These are phyloP conservation scores for Polyploca ridens DNA, from an alignment of 2,888 invertebrate species.

Conservation along the genomic window DNA sequence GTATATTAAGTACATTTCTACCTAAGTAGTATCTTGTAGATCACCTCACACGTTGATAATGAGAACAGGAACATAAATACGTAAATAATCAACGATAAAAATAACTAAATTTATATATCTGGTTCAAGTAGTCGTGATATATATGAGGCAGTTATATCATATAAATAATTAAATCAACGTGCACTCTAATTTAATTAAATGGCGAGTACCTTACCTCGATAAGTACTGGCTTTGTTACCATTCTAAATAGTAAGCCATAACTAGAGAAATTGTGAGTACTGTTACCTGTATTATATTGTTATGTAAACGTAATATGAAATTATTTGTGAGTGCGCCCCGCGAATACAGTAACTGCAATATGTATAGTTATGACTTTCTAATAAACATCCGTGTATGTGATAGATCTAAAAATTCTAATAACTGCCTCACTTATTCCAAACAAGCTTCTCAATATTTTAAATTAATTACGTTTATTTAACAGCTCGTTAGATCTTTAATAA, in stretches of 20 bases:
- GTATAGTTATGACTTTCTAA: neutral
- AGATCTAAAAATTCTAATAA: neutral
- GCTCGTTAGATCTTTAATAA: neutral
- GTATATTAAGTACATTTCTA: conserved; percentile 72
- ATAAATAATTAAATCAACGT: too few relatives aligned
- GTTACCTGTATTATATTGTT: neutral
- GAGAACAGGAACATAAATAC: conserved; percentile 47
- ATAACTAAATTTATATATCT: neutral
- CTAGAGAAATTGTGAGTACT: neutral
- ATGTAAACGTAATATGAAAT: neutral
- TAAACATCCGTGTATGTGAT: neutral
- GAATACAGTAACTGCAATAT: neutral
- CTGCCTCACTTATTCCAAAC: neutral
- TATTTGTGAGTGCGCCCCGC: neutral
- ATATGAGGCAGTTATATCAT: neutral
- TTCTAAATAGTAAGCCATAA: neutral
- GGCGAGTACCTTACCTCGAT: neutral
- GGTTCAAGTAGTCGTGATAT: neutral
- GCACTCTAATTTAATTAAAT: neutral
- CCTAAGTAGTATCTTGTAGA: conserved; percentile 73
- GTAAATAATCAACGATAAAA: conserved; percentile 29
- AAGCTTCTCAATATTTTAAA: neutral
- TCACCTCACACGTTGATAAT: conserved; percentile 66
- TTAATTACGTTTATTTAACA: neutral
- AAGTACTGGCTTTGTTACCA: neutral